phyloP scores from a whole-genome alignment of 2,797 vertebrate genomes.

The Leuciscus waleckii region DNA sequence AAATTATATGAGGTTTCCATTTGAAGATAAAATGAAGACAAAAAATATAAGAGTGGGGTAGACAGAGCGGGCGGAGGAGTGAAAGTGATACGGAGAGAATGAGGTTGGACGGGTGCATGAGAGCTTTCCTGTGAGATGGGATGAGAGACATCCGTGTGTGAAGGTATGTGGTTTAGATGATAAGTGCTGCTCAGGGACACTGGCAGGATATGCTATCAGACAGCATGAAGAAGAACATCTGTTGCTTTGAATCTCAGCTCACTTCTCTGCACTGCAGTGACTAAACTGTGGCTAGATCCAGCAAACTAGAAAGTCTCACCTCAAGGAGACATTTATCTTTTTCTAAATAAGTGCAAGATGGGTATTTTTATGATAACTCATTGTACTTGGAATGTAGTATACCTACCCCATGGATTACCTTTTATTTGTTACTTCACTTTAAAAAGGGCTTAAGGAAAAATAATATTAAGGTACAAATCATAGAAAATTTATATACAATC shows the following conservation, averaged over 20 bases:
- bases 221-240: conserved; percentile 33
- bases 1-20: conserved; percentile 13
- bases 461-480: not conserved
- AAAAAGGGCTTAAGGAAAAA: not conserved
- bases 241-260: conserved; percentile 26
- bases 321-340: not conserved
- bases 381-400: not conserved
- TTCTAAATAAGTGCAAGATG: not conserved
- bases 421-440: not conserved
- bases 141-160: conserved; percentile 24
- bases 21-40: conserved; percentile 13
- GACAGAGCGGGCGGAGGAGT: conserved; percentile 3
- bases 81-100: conserved; percentile 32
- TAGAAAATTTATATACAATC: too few species aligned
- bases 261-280: not conserved
- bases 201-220: conserved; percentile 44
- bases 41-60: conserved; percentile 1
- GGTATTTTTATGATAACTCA: not conserved
- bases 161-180: conserved; percentile 39
- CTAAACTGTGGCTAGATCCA: not conserved
- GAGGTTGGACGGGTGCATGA: conserved; percentile 19
- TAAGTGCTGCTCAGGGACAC: conserved; percentile 38
- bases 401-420: not conserved
- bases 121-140: conserved; percentile 34
- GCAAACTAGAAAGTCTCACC: not conserved